These are phyloP conservation scores for Zeuzera pyrina DNA, from an alignment of 2,888 invertebrate genomes.

Conservation along the genomic window DNA sequence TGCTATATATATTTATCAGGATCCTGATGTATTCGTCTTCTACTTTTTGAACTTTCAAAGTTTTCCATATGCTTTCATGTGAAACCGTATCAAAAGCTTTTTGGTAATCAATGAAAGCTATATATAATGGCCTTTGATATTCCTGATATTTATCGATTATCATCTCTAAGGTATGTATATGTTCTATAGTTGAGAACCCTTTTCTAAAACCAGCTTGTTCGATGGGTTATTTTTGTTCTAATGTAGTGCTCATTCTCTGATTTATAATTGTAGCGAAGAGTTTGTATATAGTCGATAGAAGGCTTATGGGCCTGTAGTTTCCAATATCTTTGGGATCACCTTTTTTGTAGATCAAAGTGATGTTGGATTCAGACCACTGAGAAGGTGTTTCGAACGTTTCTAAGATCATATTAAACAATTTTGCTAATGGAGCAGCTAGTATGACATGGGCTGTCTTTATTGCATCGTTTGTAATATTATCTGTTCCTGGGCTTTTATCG, in stretches of 20 bases:
- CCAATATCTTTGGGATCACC: not conserved
- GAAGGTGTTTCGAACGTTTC: constrained; percentile 2
- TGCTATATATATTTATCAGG: constrained; percentile 5
- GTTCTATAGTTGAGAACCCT: not conserved
- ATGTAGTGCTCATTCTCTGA: not conserved
- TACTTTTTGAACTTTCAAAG: constrained; percentile 3
- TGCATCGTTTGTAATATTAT: too few relatives aligned
- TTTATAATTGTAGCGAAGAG: not conserved
- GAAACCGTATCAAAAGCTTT: constrained; percentile 5
- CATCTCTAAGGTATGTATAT: constrained; percentile 2
- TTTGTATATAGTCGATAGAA: not conserved
- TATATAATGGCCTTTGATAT: not conserved
- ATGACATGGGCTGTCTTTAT: too few relatives aligned
- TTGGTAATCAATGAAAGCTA: not conserved
- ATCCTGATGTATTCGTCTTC: constrained; percentile 1
- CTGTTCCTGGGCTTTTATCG: constrained; percentile 3
- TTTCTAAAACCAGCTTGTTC: constrained; percentile 4
- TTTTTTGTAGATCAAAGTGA: not conserved
- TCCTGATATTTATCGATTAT: constrained; percentile 8
- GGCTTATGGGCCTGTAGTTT: constrained; percentile 1
- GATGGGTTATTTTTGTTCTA: constrained; percentile 4
- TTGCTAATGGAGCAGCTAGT: not conserved
- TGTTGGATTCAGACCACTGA: constrained; percentile 5
- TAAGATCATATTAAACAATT: constrained; percentile 1
- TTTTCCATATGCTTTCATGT: constrained; percentile 5